Conservation (phyloP, 2,888 invertebrate genomes). For the Caenorhabditis wallacei region DNA sequence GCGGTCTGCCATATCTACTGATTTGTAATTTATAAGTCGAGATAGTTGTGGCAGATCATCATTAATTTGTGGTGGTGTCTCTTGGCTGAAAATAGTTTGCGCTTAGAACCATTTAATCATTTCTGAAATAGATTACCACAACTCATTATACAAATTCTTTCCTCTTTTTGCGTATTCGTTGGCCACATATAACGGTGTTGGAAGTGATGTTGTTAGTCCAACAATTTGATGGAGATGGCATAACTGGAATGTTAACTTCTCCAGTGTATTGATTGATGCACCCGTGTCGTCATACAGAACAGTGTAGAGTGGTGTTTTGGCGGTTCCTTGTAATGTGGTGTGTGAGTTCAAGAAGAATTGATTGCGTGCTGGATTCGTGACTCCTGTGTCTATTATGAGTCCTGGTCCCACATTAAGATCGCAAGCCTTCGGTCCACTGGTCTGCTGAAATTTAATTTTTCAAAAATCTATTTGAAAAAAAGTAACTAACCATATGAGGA, state of each 20-base stretch:
- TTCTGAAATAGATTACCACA: constrained; percentile 3
- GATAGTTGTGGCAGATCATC: not conserved
- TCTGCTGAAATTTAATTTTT: not conserved
- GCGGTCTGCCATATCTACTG: not conserved
- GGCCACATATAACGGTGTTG: constrained; percentile 78
- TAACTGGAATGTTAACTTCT: constrained; percentile 74
- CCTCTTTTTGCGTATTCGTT: constrained; percentile 78
- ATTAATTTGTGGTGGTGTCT: not conserved
- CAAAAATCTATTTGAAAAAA: too few relatives aligned
- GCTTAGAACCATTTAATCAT: not conserved
- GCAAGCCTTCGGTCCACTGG: not conserved
- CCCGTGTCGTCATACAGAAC: constrained; percentile 74
- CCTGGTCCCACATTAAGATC: constrained; percentile 77
- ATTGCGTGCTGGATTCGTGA: constrained; percentile 73
- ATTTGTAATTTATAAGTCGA: constrained; percentile 4
- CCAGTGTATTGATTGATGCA: constrained; percentile 67
- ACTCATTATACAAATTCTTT: constrained; percentile 38
- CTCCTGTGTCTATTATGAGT: constrained; percentile 72
- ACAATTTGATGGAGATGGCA: constrained; percentile 79
- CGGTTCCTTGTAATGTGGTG: constrained; percentile 80
- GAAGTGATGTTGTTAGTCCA: constrained; percentile 72
- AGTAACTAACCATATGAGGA: too few relatives aligned
- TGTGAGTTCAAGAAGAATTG: constrained; percentile 80
- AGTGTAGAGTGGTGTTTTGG: constrained; percentile 78
- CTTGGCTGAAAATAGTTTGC: not conserved